Conservation (phyloP, 2,888 invertebrate genomes). For the Cenopis cana region DNA sequence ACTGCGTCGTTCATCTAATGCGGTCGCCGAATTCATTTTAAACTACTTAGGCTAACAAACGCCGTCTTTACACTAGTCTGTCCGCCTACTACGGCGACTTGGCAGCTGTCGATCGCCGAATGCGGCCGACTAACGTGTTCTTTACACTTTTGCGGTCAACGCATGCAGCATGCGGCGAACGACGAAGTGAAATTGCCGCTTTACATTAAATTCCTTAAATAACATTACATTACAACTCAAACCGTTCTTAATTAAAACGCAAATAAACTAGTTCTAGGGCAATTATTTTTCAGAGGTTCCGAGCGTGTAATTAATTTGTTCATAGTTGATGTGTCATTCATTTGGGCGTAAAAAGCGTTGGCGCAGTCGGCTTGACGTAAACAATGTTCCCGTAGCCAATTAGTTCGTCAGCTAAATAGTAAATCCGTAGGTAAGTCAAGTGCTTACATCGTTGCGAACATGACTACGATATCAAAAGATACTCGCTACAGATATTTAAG, state of each 20-base stretch:
- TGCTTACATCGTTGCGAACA: neutral
- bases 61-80: no score
- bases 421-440: slow-evolving; percentile 17
- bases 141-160: no score
- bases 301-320: slow-evolving; percentile 23
- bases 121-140: no score
- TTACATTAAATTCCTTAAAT: slow-evolving; percentile 8
- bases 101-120: no score
- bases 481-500: neutral
- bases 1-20: no score
- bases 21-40: no score
- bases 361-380: slow-evolving; percentile 4
- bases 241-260: slow-evolving; percentile 30
- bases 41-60: no score
- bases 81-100: no score
- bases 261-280: slow-evolving; percentile 14
- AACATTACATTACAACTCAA: slow-evolving; percentile 23
- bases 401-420: slow-evolving; percentile 26
- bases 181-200: no score
- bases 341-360: slow-evolving; percentile 16
- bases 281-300: slow-evolving; percentile 28
- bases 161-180: no score
- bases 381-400: slow-evolving; percentile 22
- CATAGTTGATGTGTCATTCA: slow-evolving; percentile 9
- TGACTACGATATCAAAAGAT: neutral